Percentiles rank a stretch among this genome's conserved stretches.
These are phyloP conservation scores for Athetis lepigone DNA, from an alignment of 2,888 invertebrate species.

Conservation along the genomic window DNA sequence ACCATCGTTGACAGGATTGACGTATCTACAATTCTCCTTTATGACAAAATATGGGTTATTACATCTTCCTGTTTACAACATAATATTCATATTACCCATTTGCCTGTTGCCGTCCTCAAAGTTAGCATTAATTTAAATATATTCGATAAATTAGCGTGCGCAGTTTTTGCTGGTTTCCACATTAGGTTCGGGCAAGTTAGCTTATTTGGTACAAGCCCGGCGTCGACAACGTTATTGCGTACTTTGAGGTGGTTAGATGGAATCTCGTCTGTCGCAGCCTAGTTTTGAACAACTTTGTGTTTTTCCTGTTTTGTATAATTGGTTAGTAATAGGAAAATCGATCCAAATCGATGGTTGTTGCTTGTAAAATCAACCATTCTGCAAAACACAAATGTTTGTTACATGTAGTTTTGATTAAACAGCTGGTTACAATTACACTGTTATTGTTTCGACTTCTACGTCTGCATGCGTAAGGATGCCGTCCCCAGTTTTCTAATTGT, in stretches of 20 bases:
- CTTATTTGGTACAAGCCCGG: slow-evolving; percentile 78
- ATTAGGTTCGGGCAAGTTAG: slow-evolving; percentile 77
- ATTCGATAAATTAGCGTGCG: slow-evolving; percentile 57
- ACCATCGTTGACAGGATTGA: slow-evolving; percentile 38
- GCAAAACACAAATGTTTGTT: slow-evolving; percentile 25
- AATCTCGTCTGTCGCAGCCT: slow-evolving; percentile 64
- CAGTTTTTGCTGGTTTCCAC: slow-evolving; percentile 72
- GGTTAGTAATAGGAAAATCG: slow-evolving; percentile 44
- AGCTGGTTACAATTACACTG: slow-evolving; percentile 54
- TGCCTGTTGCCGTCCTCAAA: slow-evolving; percentile 37
- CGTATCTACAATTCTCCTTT: slow-evolving; percentile 19
- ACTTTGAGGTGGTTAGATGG: slow-evolving; percentile 65
- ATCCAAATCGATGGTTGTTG: slow-evolving; percentile 22
- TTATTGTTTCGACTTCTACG: slow-evolving; percentile 39
- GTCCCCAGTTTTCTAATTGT: slow-evolving; percentile 44
- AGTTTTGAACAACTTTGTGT: slow-evolving; percentile 69
- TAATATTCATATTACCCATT: slow-evolving; percentile 23
- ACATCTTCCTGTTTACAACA: slow-evolving; percentile 47
- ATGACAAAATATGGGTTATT: slow-evolving; percentile 21
- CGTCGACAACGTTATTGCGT: slow-evolving; percentile 68
- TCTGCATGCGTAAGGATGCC: slow-evolving; percentile 22
- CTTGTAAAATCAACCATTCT: slow-evolving; percentile 29
- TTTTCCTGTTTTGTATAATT: slow-evolving; percentile 69
- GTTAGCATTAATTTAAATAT: slow-evolving; percentile 45
- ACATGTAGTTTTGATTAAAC: slow-evolving; percentile 50